Conservation (phyloP, 1,140 invertebrate species). For the Brachionus paranguensis region DNA sequence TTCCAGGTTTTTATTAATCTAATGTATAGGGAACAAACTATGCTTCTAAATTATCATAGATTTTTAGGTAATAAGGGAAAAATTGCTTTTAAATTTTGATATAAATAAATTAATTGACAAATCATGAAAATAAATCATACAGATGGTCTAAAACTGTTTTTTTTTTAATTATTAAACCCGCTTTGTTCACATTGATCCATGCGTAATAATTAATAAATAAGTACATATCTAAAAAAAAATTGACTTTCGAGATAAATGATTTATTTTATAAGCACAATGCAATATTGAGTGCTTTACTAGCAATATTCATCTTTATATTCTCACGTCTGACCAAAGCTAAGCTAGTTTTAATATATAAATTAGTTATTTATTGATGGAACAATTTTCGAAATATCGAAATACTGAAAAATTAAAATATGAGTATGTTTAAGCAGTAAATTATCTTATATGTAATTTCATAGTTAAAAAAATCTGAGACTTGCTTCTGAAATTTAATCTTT, state of each 20-base stretch:
- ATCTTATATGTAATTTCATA: background rate
- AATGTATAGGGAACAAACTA: too few species aligned
- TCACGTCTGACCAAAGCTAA: background rate
- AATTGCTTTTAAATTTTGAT: background rate
- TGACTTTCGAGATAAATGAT: background rate
- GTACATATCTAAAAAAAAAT: background rate
- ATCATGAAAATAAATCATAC: background rate
- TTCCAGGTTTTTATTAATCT: too few species aligned
- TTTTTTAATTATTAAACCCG: background rate
- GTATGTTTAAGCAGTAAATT: background rate
- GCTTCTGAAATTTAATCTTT: background rate
- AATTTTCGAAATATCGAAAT: background rate
- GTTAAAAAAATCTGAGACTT: background rate
- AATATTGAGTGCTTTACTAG: background rate
- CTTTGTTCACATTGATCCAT: background rate
- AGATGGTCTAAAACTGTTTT: background rate
- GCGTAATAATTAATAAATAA: background rate
- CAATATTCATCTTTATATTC: background rate
- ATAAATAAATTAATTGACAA: background rate
- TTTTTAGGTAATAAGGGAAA: background rate
- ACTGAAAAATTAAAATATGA: background rate
- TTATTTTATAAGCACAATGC: background rate
- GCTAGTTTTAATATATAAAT: background rate
- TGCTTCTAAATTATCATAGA: background rate
- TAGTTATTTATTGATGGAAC: background rate